phyloP scores from a whole-genome alignment of 2,888 invertebrate species.

The Aromia moschata region DNA sequence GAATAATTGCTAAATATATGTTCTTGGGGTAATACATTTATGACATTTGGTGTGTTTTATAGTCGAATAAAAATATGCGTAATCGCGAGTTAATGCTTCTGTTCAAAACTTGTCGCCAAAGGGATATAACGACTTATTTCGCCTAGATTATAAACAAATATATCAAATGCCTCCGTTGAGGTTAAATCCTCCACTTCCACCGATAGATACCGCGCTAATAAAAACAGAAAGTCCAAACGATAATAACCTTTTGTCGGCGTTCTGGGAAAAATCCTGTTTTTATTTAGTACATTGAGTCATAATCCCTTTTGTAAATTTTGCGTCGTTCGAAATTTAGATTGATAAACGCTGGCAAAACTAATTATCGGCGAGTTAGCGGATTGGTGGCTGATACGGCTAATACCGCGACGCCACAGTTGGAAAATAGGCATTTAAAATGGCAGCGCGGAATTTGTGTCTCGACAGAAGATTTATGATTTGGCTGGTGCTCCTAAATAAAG shows the following conservation, averaged over 20 bases:
- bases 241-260: conserved; percentile 10
- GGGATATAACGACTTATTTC: conserved; percentile 3
- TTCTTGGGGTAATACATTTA: no score
- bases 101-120: conserved; percentile 4
- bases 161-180: conserved; percentile 2
- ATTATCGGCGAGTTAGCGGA: conserved; percentile 2
- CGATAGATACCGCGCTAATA: conserved; percentile 1
- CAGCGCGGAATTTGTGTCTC: not conserved
- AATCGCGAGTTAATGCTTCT: conserved; percentile 5
- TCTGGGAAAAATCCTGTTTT: conserved; percentile 17
- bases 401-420: not conserved
- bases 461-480: conserved; percentile 5
- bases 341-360: not conserved
- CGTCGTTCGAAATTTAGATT: conserved; percentile 4
- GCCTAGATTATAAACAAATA: conserved; percentile 14
- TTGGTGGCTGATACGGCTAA: conserved; percentile 7
- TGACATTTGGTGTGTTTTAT: not conserved
- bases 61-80: not conserved
- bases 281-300: conserved; percentile 7
- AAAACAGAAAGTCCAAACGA: conserved; percentile 5
- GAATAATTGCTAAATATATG: no score
- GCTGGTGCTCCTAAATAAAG: not conserved
- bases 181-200: conserved; percentile 9
- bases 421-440: not conserved
- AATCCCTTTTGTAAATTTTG: conserved; percentile 11